Evolutionary conservation across 2,888 invertebrate species (phyloP).

Genomic region (Tipula helvola): DNA sequence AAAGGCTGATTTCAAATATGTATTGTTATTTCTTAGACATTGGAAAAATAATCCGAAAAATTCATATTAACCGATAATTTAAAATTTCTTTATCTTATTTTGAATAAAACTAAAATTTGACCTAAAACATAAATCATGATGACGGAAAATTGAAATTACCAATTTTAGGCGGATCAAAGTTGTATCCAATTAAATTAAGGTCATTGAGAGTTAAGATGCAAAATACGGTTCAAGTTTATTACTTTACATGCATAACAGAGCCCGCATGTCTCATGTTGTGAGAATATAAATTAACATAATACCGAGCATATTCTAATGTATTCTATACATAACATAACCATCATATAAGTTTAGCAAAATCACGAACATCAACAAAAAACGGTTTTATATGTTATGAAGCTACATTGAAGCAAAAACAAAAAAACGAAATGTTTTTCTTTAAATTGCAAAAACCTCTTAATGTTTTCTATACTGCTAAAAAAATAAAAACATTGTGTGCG

Average conservation of each 20-base stretch:
- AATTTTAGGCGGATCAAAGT: no score
- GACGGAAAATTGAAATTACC: no score
- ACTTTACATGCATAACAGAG: neutral
- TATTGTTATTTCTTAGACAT: no score
- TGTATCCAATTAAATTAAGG: no score
- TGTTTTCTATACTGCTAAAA: neutral
- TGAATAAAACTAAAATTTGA: no score
- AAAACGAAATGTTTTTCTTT: neutral
- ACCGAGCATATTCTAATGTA: neutral
- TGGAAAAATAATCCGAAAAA: no score
- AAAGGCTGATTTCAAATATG: no score
- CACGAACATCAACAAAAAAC: neutral
- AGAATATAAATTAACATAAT: neutral
- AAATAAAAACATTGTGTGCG: neutral
- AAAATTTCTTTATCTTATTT: no score
- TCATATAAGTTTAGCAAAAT: neutral
- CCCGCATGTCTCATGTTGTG: neutral
- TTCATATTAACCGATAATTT: no score
- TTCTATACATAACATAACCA: neutral
- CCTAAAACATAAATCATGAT: no score
- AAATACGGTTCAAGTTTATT: no score
- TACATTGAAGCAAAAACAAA: neutral
- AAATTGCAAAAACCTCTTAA: neutral
- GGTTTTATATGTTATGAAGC: neutral
- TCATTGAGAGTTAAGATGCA: no score